These are phyloP conservation scores for Caenorhabditis imperialis DNA, from an alignment of 2,888 invertebrate species.

Conservation along the genomic window DNA sequence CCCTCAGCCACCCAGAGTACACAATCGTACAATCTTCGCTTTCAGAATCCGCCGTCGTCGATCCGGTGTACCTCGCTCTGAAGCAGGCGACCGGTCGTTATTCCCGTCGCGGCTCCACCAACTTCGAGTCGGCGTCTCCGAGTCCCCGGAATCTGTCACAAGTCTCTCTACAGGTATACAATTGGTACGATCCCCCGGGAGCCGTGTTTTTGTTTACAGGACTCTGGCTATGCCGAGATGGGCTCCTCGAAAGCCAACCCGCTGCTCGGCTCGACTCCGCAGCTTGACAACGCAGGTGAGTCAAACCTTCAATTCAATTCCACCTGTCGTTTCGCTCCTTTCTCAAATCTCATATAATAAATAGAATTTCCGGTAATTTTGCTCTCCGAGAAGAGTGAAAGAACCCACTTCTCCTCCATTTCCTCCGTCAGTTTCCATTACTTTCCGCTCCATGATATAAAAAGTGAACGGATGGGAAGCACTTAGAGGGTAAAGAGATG, in stretches of 20 bases:
- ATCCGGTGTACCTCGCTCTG: constrained; percentile 76
- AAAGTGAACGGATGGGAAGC: constrained; percentile 51
- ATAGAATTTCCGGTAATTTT: constrained; percentile 22
- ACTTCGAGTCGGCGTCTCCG: constrained; percentile 75
- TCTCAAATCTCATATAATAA: constrained; percentile 19
- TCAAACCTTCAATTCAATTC: constrained; percentile 8
- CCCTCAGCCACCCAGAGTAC: too few species aligned
- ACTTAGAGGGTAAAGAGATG: constrained; percentile 22
- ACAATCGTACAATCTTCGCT: background rate
- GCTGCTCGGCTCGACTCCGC: constrained; percentile 75
- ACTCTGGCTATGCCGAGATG: constrained; percentile 75
- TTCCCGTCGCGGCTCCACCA: constrained; percentile 70
- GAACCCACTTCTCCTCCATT: too few species aligned
- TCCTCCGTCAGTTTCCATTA: too few species aligned
- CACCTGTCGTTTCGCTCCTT: constrained; percentile 21
- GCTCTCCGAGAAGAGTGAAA: too few species aligned
- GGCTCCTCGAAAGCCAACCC: constrained; percentile 55
- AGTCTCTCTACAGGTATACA: constrained; percentile 71
- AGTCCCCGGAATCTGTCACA: constrained; percentile 76
- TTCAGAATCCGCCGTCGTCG: constrained; percentile 57
- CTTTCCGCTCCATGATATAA: constrained; percentile 8
- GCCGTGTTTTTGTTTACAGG: constrained; percentile 58
- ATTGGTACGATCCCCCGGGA: background rate
- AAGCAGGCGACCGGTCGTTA: constrained; percentile 76
- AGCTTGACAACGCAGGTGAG: constrained; percentile 70